Evolutionary conservation across 2,888 invertebrate species (phyloP).

Genomic region (Didymodactylos carnosus): DNA sequence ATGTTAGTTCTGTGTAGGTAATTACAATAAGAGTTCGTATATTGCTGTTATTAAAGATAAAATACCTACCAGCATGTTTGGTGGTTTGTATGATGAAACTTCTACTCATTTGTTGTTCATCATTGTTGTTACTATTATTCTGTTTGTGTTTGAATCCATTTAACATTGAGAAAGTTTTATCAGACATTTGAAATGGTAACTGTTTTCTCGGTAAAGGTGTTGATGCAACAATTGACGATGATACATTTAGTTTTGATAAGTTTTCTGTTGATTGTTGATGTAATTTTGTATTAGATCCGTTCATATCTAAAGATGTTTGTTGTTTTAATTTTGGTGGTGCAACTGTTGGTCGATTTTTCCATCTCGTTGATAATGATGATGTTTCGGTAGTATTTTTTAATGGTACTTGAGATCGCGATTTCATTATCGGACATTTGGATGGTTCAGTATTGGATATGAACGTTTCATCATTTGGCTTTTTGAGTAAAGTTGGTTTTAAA

Average conservation of each 20-base stretch:
- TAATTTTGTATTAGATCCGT: neutral
- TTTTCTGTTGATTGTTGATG: neutral
- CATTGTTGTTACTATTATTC: neutral
- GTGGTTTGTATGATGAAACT: neutral
- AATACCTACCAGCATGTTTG: neutral
- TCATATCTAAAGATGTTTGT: neutral
- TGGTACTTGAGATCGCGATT: neutral
- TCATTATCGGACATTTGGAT: neutral
- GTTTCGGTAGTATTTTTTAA: no score
- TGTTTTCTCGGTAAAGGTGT: neutral
- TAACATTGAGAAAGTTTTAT: no score
- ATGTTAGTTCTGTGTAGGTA: no score
- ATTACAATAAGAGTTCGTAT: no score
- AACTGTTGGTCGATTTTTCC: no score
- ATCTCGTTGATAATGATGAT: no score
- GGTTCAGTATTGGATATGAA: neutral
- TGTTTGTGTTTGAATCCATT: no score
- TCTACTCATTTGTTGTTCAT: neutral
- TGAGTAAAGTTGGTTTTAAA: neutral
- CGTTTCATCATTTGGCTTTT: neutral
- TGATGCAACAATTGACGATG: neutral
- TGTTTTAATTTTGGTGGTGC: neutral
- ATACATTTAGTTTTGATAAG: neutral
- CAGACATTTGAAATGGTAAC: neutral
- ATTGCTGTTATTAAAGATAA: neutral